Evolutionary conservation across 2,797 vertebrate genomes (phyloP).

Genomic region (Aviceda cuculoides): DNA sequence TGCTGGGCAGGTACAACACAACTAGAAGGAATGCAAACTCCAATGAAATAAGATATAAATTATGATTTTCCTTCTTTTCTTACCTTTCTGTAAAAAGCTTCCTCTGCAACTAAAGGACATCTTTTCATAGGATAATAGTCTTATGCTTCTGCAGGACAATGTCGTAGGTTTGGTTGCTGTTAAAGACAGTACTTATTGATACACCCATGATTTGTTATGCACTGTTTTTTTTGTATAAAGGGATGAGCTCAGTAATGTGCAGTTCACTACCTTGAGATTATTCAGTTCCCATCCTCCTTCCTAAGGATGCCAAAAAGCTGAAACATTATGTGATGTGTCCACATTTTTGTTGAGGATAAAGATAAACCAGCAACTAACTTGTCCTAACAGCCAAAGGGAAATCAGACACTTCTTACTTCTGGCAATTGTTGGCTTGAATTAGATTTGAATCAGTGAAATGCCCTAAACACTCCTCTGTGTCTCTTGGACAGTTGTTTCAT

Average conservation of each 20-base stretch:
- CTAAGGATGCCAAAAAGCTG: not conserved
- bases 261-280: not conserved
- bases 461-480: not conserved
- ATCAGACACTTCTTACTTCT: not conserved
- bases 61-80: not conserved
- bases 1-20: not conserved
- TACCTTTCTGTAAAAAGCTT: not conserved
- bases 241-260: not conserved
- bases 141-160: not conserved
- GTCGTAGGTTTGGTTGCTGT: not conserved
- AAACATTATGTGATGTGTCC: not conserved
- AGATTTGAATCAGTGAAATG: not conserved
- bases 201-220: not conserved
- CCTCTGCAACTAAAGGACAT: not conserved
- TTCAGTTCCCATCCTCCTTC: not conserved
- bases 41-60: not conserved
- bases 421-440: slow-evolving; percentile 1
- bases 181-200: not conserved
- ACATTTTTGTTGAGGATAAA: not conserved
- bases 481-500: not conserved
- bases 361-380: not conserved
- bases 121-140: not conserved
- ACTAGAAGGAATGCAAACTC: not conserved
- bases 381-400: not conserved
- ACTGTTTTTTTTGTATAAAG: not conserved